Base-by-base conservation (phyloP, 2,113 vertebrate species). In the Pachypanchax playfairii region DNA sequence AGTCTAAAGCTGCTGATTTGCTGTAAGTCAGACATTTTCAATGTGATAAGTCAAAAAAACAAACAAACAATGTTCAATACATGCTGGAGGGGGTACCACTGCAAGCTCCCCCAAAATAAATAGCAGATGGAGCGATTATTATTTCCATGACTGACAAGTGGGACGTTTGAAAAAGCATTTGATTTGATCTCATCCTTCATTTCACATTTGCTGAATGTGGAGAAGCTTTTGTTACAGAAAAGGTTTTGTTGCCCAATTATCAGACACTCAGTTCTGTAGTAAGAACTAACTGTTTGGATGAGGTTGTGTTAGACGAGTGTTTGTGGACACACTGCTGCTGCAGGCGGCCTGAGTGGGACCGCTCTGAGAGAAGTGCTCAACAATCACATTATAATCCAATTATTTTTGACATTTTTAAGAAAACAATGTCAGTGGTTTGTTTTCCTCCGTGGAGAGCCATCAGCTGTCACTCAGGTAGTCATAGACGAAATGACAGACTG, bases 371-470 rank as follows among this genome's bases (percentile, higher is more conserved):
- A 56, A 46, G 50, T 61, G 24, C 60, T 49, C n/a, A n/a, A 80
- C 43, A 56, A 26, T 51, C 44, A 52, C 25, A 53, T 38, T 33
- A 78, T 0, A 24, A 53, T 52, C 49, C 63, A 72, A 78, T 78
- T 71, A 75, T 71, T 49, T 56, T 3, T 71, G 67, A 72, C 53
- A 69, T 68, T 72, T 75, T 43, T 28, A 15, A 52, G 43, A 42
- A 28, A 60, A 68, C 58, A 56, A 4, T 48, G 44, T 48, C 35
- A 13, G 17, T 2, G 25, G 25, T 52, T 56, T 55, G 49, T 49
- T 53, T 53, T 11, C 21, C 3, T 31, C 12, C 1, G 43, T n/a
- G 60, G 31, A 46, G 24, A 33, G 47, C 9, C 29, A 29, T 35
- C 58, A 39, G 53, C 72, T 42, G 52, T 36, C 58, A 36, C 6